Percentiles rank a stretch among this genome's conserved stretches.
Evolutionary conservation across 2,888 invertebrate species (phyloP).

Genomic region (Creontiades dilutus): DNA sequence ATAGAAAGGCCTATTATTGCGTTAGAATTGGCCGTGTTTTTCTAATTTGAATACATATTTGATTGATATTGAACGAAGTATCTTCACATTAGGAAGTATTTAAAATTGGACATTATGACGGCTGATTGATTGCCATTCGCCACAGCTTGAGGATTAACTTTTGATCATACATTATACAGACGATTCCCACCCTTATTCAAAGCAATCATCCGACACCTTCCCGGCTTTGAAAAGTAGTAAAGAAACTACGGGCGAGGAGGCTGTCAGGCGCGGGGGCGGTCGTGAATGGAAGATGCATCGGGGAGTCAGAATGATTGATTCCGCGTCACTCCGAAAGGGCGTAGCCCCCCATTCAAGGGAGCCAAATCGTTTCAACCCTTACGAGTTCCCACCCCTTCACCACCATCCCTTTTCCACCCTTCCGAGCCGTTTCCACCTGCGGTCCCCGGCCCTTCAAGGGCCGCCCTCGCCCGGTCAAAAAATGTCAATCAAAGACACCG

Average conservation of each 20-base stretch:
- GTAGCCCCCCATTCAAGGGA: background rate
- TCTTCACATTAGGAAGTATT: too few relatives aligned
- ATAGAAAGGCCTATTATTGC: too few relatives aligned
- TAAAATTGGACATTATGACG: too few relatives aligned
- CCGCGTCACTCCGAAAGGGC: conserved; percentile 56
- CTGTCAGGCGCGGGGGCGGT: conserved; percentile 5
- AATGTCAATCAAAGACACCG: conserved; percentile 73
- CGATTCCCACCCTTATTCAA: background rate
- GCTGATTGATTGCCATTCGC: background rate
- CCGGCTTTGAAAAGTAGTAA: background rate
- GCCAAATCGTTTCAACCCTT: conserved; percentile 33
- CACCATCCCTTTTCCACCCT: conserved; percentile 42
- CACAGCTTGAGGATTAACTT: background rate
- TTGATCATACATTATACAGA: background rate
- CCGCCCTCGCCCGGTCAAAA: conserved; percentile 24
- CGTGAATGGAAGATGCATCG: conserved; percentile 73
- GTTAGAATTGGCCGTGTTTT: too few relatives aligned
- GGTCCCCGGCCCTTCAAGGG: conserved; percentile 58
- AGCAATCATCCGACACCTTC: background rate
- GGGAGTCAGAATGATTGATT: conserved; percentile 71
- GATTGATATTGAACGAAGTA: too few relatives aligned
- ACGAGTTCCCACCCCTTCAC: conserved; percentile 9
- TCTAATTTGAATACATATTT: too few relatives aligned
- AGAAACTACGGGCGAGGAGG: conserved; percentile 14
- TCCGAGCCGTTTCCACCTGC: conserved; percentile 1